Conservation (phyloP, 1,140 invertebrate species). For the Wasmannia auropunctata region DNA sequence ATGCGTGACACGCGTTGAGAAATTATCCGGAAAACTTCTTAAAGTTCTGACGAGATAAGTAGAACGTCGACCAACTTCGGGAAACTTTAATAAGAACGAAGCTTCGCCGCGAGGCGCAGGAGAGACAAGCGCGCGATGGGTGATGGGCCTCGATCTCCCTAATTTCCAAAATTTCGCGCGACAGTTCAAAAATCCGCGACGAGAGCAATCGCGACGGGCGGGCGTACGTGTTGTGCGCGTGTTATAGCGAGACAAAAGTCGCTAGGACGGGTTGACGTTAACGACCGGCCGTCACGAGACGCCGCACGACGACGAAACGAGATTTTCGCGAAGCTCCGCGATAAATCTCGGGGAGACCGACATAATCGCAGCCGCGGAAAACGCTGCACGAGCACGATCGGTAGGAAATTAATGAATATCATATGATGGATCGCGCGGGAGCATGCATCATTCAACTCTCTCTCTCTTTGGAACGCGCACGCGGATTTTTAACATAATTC, state of each 20-base stretch:
- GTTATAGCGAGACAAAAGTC: conserved; percentile 53
- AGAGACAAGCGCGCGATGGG: not conserved
- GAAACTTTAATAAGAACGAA: conserved; percentile 64
- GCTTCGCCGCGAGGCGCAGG: not conserved
- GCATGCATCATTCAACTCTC: not conserved
- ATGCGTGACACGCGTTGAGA: conserved; percentile 50
- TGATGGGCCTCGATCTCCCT: not conserved
- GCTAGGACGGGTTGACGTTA: conserved; percentile 58
- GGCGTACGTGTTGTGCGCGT: not conserved
- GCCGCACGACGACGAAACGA: conserved; percentile 47
- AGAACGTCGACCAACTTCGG: conserved; percentile 40
- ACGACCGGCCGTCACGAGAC: conserved; percentile 73
- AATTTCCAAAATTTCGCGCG: conserved; percentile 66
- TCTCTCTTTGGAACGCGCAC: not conserved
- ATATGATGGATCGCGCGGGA: conserved; percentile 35
- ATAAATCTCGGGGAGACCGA: conserved; percentile 42
- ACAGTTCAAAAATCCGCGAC: conserved; percentile 40
- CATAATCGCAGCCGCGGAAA: conserved; percentile 40
- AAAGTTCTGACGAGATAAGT: conserved; percentile 45
- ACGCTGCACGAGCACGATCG: conserved; percentile 36
- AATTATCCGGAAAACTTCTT: conserved; percentile 44
- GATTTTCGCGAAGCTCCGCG: conserved; percentile 32
- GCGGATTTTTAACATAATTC: not conserved
- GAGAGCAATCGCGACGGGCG: not conserved
- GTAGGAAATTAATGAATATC: conserved; percentile 52